Conservation (phyloP, 2,888 invertebrate genomes). For the Heliconius ismenius region DNA sequence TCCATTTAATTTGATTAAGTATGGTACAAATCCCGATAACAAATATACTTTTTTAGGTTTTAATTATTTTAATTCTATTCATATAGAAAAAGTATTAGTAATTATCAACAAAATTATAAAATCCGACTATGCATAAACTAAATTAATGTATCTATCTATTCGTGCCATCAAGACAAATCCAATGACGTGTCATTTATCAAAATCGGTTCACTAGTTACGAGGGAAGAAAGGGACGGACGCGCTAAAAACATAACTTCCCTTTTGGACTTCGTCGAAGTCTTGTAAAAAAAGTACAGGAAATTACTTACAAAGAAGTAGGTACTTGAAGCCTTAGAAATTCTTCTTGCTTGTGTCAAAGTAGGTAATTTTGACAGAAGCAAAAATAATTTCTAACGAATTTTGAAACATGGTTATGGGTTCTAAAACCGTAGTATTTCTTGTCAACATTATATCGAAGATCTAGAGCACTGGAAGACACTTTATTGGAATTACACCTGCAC, state of each 20-base stretch:
- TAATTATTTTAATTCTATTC: background rate
- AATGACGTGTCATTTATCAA: too few species aligned
- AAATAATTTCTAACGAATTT: background rate
- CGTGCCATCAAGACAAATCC: too few species aligned
- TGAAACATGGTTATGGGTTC: slow-evolving; percentile 38
- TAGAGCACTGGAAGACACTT: slow-evolving; percentile 27
- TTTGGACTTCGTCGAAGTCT: too few species aligned
- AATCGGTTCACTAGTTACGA: too few species aligned
- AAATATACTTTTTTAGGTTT: too few species aligned
- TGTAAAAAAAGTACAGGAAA: background rate
- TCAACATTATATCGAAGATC: slow-evolving; percentile 30
- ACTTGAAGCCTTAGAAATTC: background rate
- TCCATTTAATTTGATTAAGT: background rate
- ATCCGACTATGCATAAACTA: too few species aligned
- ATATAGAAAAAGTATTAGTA: too few species aligned
- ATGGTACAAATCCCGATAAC: background rate
- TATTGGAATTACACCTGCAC: slow-evolving; percentile 27
- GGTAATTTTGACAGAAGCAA: background rate
- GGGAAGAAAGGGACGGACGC: too few species aligned
- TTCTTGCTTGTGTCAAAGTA: too few species aligned
- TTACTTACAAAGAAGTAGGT: background rate
- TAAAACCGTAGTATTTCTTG: slow-evolving; percentile 44
- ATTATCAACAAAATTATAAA: too few species aligned
- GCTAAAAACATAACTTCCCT: too few species aligned
- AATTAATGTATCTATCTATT: too few species aligned